A percentile compares a stretch with the other conserved stretches of the same genome.
These are phyloP conservation scores for Mugil cephalus DNA, from an alignment of 2,113 vertebrate genomes.

Conservation along the genomic window DNA sequence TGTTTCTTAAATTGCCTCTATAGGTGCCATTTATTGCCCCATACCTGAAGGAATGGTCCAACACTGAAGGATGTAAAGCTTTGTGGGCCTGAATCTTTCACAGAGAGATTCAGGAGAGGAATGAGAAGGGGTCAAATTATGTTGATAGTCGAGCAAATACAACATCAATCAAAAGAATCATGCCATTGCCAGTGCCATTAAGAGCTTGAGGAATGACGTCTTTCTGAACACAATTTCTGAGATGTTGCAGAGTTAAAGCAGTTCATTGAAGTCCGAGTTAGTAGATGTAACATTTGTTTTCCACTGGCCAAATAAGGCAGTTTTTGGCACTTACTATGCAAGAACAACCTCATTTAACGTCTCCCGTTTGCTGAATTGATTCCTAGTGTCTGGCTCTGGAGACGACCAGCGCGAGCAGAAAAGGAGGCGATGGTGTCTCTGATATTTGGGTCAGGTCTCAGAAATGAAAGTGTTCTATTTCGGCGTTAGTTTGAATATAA, in stretches of 20 bases:
- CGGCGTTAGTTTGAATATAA: neutral
- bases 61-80: too few species aligned
- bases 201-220: too few species aligned
- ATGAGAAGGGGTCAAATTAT: too few species aligned
- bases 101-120: too few species aligned
- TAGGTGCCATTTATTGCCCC: too few species aligned
- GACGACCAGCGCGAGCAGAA: slow-evolving; percentile 36
- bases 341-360: slow-evolving; percentile 54
- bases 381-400: slow-evolving; percentile 42
- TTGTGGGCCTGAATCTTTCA: neutral
- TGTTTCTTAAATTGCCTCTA: too few species aligned
- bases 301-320: slow-evolving; percentile 29
- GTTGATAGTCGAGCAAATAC: too few species aligned
- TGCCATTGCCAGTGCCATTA: too few species aligned
- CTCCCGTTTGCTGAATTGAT: slow-evolving; percentile 56
- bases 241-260: neutral
- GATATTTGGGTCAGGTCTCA: slow-evolving; percentile 50
- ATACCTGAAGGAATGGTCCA: too few species aligned
- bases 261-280: slow-evolving; percentile 5
- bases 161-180: too few species aligned
- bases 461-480: slow-evolving; percentile 15
- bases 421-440: slow-evolving; percentile 21
- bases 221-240: too few species aligned
- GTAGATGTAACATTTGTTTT: slow-evolving; percentile 34
- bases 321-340: slow-evolving; percentile 13